A percentile compares a stretch with the other conserved stretches of the same genome.
Conservation (phyloP, 2,888 invertebrate genomes). For the Encarsia formosa region DNA sequence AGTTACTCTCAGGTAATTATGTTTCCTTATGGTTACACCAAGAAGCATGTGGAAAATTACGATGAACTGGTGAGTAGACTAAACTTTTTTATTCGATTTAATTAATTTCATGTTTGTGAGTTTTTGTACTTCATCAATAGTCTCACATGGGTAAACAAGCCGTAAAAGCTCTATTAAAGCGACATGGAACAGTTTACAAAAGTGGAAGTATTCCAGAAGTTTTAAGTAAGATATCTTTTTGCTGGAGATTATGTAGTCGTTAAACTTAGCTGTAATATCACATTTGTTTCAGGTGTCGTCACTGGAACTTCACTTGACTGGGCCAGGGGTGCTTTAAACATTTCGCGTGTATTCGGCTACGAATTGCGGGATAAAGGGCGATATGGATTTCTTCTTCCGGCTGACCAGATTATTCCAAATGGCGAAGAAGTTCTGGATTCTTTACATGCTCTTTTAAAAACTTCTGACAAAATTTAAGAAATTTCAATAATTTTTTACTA, state of each 20-base stretch:
- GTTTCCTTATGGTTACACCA: slow-evolving; percentile 66
- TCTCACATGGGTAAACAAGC: too few relatives aligned
- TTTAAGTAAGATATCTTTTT: too few relatives aligned
- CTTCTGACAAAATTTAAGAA: too few relatives aligned
- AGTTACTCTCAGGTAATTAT: slow-evolving; percentile 69
- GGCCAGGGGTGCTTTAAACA: slow-evolving; percentile 65
- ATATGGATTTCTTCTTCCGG: slow-evolving; percentile 67
- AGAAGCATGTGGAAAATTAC: slow-evolving; percentile 57
- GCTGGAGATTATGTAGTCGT: too few relatives aligned
- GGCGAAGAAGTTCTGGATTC: slow-evolving; percentile 63
- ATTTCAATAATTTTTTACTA: too few relatives aligned
- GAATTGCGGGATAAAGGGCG: slow-evolving; percentile 63
- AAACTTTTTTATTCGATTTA: too few relatives aligned
- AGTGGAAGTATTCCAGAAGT: too few relatives aligned
- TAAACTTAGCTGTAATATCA: too few relatives aligned
- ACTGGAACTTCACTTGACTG: slow-evolving; percentile 71
- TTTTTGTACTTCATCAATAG: too few relatives aligned
- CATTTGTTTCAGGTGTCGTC: slow-evolving; percentile 59
- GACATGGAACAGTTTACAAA: too few relatives aligned
- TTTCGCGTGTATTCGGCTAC: slow-evolving; percentile 66
- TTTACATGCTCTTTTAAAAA: slow-evolving; percentile 51
- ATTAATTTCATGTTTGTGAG: too few relatives aligned
- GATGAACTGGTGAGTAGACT: slow-evolving; percentile 54
- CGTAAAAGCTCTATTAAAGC: too few relatives aligned
- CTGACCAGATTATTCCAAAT: slow-evolving; percentile 62